Evolutionary conservation across 2,888 invertebrate species (phyloP).

Genomic region (Ceramica pisi): DNA sequence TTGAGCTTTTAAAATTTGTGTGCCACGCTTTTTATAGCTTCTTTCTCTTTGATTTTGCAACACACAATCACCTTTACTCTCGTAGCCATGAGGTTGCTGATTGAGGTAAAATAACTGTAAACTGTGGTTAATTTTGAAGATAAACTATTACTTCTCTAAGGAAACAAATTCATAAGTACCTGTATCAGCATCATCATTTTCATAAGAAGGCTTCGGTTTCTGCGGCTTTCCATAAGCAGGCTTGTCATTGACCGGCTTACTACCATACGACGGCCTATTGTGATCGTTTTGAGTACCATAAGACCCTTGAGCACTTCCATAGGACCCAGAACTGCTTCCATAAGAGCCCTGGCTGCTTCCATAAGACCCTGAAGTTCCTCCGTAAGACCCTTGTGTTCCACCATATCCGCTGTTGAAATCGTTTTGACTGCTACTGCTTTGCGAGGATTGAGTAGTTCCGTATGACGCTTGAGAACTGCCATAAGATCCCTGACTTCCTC

Average conservation of each 20-base stretch:
- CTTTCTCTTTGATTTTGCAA: no score
- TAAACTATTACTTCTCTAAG: no score
- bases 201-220: constrained; percentile 59
- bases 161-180: no score
- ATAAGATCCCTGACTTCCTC: constrained; percentile 37
- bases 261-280: constrained; percentile 52
- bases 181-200: constrained; percentile 45
- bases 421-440: constrained; percentile 34
- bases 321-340: constrained; percentile 40
- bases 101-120: no score
- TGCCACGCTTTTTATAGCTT: no score
- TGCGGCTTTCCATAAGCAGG: constrained; percentile 54
- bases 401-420: constrained; percentile 40
- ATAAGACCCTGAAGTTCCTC: constrained; percentile 30
- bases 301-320: constrained; percentile 26
- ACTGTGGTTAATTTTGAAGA: no score
- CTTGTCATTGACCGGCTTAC: constrained; percentile 36
- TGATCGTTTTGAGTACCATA: constrained; percentile 39
- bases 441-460: constrained; percentile 36
- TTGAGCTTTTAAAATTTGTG: no score
- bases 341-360: constrained; percentile 32
- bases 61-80: no score
- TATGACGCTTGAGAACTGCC: constrained; percentile 38
- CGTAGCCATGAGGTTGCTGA: no score
- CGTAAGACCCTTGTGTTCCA: constrained; percentile 32